Conservation (phyloP, 2,888 invertebrate species). For the Rotaria macrura region DNA sequence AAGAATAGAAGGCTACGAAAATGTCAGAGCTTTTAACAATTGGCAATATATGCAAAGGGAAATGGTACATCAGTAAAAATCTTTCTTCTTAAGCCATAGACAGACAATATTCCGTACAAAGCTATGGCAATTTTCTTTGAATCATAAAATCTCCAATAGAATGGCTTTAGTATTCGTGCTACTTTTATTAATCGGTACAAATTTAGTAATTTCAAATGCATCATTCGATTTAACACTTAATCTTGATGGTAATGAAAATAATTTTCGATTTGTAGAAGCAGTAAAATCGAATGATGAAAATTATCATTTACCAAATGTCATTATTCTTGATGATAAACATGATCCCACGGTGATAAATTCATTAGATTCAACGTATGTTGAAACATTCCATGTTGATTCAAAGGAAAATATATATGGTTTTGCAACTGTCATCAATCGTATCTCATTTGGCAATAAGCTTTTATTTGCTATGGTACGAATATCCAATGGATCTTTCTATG, state of each 20-base stretch:
- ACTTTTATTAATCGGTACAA: neutral
- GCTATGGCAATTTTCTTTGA: neutral
- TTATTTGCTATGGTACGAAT: conserved; percentile 7
- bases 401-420: neutral
- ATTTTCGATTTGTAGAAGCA: neutral
- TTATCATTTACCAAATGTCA: neutral
- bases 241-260: neutral
- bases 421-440: neutral
- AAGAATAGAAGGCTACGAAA: neutral
- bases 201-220: neutral
- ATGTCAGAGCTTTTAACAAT: neutral
- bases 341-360: neutral
- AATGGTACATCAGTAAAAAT: neutral
- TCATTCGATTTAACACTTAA: neutral
- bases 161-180: neutral
- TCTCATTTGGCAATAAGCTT: neutral
- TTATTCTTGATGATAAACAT: neutral
- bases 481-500: neutral
- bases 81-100: neutral
- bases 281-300: neutral
- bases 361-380: neutral
- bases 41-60: neutral
- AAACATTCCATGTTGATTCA: neutral
- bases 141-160: neutral
- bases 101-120: neutral